These are phyloP conservation scores for Heliconius hortense DNA, from an alignment of 2,888 invertebrate genomes.

Conservation along the genomic window DNA sequence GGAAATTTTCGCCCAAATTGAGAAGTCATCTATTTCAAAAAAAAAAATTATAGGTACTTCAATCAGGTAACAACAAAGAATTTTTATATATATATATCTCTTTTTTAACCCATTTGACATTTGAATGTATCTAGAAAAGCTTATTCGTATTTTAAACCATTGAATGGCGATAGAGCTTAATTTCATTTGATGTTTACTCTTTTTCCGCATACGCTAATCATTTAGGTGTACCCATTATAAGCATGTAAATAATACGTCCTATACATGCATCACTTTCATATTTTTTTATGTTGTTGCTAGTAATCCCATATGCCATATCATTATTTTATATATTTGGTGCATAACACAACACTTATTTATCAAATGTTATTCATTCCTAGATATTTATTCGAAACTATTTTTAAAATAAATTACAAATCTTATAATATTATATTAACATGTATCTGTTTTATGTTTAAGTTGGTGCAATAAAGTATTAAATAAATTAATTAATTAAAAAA, in stretches of 20 bases:
- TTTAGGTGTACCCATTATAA: neutral
- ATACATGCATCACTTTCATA: neutral
- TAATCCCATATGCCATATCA: neutral
- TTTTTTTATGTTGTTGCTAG: slow-evolving; percentile 19
- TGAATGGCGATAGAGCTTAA: slow-evolving; percentile 8
- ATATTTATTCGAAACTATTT: neutral
- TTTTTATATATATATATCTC: too few relatives aligned
- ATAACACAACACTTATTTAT: neutral
- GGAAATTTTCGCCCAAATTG: neutral
- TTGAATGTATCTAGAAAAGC: slow-evolving; percentile 16
- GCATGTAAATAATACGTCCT: slow-evolving; percentile 7
- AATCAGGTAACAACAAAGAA: neutral
- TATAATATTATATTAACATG: neutral
- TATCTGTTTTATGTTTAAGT: too few relatives aligned
- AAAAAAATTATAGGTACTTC: neutral
- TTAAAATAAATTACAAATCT: neutral
- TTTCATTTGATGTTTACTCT: neutral
- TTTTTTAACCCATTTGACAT: neutral
- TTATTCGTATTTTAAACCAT: slow-evolving; percentile 1
- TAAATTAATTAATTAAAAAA: too few relatives aligned
- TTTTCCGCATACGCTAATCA: slow-evolving; percentile 17
- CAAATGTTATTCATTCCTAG: neutral
- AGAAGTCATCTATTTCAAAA: neutral
- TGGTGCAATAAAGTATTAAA: too few relatives aligned
- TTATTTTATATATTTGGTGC: neutral